Evolutionary conservation across 2,888 invertebrate species (phyloP).

Genomic region (Dromius quadrimaculatus): DNA sequence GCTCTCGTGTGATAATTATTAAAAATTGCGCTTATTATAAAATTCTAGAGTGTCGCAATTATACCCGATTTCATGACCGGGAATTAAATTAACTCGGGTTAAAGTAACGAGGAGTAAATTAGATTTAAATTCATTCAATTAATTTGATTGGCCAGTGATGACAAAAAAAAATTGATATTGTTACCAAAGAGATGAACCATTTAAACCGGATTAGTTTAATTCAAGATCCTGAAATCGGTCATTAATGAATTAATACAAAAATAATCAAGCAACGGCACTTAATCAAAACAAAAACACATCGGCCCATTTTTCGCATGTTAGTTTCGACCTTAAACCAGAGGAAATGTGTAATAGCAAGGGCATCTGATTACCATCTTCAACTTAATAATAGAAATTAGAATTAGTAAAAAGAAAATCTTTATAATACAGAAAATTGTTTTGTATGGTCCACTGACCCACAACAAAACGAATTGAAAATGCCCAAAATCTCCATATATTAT

Average conservation of each 20-base stretch:
- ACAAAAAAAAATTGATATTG: too few species aligned
- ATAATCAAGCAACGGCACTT: conserved; percentile 26
- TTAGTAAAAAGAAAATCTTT: conserved; percentile 21
- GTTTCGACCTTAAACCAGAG: conserved; percentile 44
- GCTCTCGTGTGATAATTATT: too few species aligned
- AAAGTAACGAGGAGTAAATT: too few species aligned
- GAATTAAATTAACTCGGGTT: too few species aligned
- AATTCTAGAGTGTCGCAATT: not conserved
- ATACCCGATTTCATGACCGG: too few species aligned
- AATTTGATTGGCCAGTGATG: too few species aligned
- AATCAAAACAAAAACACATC: conserved; percentile 35
- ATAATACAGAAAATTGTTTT: conserved; percentile 27
- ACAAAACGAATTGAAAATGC: not conserved
- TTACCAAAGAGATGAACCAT: too few species aligned
- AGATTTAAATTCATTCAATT: too few species aligned
- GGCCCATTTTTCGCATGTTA: conserved; percentile 34
- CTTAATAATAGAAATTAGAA: conserved; percentile 43
- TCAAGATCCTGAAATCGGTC: too few species aligned
- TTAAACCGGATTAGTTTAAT: too few species aligned
- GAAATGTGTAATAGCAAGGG: conserved; percentile 48
- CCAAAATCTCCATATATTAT: too few species aligned
- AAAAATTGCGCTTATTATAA: conserved; percentile 7
- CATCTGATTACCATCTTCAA: conserved; percentile 42
- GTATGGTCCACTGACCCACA: conserved; percentile 19
- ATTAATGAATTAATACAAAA: too few species aligned